A percentile compares a stretch with the other conserved stretches of the same genome.
These are phyloP conservation scores for Tribolium castaneum DNA, from an alignment of 1,140 invertebrate genomes.

Conservation along the genomic window DNA sequence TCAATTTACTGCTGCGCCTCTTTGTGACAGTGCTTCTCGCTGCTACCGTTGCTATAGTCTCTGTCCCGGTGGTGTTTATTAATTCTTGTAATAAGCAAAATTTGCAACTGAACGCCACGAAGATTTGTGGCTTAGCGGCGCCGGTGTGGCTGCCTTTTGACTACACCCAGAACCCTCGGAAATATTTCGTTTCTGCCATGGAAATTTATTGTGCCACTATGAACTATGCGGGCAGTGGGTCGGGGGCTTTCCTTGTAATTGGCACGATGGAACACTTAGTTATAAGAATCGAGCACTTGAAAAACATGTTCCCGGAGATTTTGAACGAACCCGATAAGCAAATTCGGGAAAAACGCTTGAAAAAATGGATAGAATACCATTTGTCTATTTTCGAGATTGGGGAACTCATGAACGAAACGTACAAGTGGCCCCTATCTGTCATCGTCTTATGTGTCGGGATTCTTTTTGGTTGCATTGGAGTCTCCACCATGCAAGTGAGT, in stretches of 20 bases:
- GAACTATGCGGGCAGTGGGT: background rate
- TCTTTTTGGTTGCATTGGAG: background rate
- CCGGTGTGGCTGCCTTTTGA: background rate
- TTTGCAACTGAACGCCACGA: background rate
- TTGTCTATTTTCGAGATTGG: background rate
- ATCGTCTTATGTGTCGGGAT: background rate
- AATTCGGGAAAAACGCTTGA: background rate
- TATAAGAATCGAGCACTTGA: background rate
- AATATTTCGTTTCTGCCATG: background rate
- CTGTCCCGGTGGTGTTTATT: background rate
- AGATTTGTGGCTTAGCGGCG: background rate
- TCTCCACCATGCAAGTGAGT: background rate
- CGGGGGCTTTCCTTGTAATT: background rate
- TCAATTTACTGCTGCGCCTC: too few relatives aligned
- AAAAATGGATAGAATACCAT: background rate
- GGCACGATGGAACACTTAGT: background rate
- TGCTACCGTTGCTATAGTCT: too few relatives aligned
- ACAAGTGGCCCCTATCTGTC: background rate
- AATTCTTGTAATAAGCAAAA: background rate
- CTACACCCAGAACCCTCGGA: background rate
- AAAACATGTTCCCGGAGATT: background rate
- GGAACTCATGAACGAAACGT: background rate
- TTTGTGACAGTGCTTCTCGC: too few relatives aligned
- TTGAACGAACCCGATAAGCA: background rate
- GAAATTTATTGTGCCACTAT: background rate